phyloP scores from a whole-genome alignment of 2,888 invertebrate species.

The Microplitis manilae region DNA sequence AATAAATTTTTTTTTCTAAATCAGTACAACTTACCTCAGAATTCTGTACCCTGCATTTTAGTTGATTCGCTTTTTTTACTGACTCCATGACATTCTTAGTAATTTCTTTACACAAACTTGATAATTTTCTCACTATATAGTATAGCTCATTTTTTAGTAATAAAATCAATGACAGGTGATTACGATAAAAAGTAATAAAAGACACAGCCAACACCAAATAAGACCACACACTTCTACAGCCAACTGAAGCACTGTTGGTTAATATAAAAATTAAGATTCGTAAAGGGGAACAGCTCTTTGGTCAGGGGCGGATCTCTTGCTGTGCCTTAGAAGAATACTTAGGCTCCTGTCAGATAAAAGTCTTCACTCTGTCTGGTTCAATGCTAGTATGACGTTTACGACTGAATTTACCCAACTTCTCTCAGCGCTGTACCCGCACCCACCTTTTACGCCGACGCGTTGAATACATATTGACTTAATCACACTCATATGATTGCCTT shows the following conservation, averaged over 20 bases:
- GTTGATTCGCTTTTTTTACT: not conserved
- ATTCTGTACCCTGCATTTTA: not conserved
- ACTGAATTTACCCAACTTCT: too few species aligned
- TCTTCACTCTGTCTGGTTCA: too few species aligned
- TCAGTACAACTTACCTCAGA: not conserved
- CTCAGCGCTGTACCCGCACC: too few species aligned
- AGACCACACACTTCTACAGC: not conserved
- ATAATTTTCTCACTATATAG: constrained; percentile 56
- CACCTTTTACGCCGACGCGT: too few species aligned
- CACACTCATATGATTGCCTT: too few species aligned
- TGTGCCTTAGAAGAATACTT: not conserved
- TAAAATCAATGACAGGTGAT: not conserved
- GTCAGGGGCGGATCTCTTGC: not conserved
- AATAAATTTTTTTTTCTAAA: not conserved
- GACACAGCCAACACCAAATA: not conserved
- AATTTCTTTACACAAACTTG: not conserved
- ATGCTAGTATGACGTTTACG: too few species aligned
- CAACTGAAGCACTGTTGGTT: not conserved
- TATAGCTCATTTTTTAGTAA: not conserved
- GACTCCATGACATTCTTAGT: not conserved
- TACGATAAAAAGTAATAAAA: not conserved
- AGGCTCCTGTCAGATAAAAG: not conserved
- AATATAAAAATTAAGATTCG: not conserved
- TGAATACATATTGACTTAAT: too few species aligned
- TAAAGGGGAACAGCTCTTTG: not conserved